Evolutionary conservation across 2,797 vertebrate genomes (phyloP).

Genomic region (Malurus splendens): DNA sequence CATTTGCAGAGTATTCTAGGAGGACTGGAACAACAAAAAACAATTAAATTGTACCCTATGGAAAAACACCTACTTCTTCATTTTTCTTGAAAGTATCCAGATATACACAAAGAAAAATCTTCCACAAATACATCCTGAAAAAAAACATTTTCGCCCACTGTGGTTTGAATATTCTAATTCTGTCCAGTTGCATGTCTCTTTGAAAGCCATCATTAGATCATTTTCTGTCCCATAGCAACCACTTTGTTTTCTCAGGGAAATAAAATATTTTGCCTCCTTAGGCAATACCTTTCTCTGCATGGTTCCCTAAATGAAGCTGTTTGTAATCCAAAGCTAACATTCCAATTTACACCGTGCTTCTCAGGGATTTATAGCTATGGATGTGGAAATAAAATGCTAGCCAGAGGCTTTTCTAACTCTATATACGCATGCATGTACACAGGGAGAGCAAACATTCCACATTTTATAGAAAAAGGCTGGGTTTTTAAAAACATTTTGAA

Average conservation of each 20-base stretch:
- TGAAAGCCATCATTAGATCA: conserved; percentile 56
- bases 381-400: neutral
- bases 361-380: neutral
- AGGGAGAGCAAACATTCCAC: neutral
- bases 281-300: conserved; percentile 22
- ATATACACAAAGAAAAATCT: neutral
- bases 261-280: conserved; percentile 39
- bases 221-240: conserved; percentile 68
- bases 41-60: neutral
- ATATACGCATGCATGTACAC: rapidly evolving
- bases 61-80: neutral
- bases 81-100: neutral
- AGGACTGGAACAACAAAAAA: neutral
- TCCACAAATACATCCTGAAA: neutral
- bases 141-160: neutral
- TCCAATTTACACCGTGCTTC: neutral
- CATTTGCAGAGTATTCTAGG: neutral
- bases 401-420: neutral
- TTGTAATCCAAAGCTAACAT: neutral
- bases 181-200: neutral
- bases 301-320: conserved; percentile 32
- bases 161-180: neutral
- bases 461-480: neutral
- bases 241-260: conserved; percentile 46
- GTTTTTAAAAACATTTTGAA: neutral